phyloP scores from a whole-genome alignment of 1,140 invertebrate genomes.

The Periplaneta americana region DNA sequence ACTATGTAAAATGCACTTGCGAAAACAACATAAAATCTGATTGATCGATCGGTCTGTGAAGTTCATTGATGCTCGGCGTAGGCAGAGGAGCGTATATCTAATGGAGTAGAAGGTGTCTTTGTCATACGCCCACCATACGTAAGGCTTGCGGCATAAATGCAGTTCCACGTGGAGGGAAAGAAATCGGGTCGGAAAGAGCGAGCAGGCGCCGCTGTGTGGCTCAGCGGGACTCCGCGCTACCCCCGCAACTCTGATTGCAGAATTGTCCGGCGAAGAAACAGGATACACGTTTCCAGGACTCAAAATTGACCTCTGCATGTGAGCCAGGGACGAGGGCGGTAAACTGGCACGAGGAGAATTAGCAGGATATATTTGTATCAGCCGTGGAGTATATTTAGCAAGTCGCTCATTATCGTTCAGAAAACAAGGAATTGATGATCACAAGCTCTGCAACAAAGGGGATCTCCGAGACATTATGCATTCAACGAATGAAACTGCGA shows the following conservation, averaged over 20 bases:
- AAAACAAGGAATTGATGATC: neutral
- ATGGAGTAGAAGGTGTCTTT: no score
- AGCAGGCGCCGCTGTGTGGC: neutral
- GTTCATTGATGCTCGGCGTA: no score
- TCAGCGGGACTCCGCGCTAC: neutral
- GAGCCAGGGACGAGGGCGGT: no score
- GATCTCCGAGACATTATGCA: no score
- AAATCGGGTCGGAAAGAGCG: neutral
- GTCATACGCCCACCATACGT: no score
- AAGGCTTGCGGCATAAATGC: no score
- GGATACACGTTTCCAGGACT: neutral
- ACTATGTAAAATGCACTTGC: no score
- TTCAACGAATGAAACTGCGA: no score
- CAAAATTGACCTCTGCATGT: neutral
- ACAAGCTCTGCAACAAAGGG: no score
- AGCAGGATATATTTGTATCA: neutral
- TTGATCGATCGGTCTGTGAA: no score
- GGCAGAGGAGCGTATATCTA: no score
- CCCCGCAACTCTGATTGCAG: neutral
- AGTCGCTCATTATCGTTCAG: neutral
- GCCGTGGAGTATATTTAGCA: neutral
- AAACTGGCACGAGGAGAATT: neutral
- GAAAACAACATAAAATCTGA: no score
- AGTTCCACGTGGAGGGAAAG: neutral
- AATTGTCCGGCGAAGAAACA: neutral